These are phyloP conservation scores for Rhynchomys soricoides DNA, from an alignment of 2,113 vertebrate genomes.

Conservation along the genomic window DNA sequence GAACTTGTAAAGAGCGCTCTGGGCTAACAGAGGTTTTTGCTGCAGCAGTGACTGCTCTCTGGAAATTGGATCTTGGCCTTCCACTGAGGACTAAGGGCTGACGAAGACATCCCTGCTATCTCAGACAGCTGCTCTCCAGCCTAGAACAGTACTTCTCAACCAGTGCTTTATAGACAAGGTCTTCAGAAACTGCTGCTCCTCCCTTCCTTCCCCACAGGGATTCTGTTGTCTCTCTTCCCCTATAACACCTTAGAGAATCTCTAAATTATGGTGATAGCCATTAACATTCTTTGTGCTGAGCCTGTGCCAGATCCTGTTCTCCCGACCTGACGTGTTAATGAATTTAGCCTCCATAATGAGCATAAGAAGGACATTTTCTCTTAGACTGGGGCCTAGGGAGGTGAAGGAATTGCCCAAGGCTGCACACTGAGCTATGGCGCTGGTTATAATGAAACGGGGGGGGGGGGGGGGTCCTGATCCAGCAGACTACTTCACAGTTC, in stretches of 20 bases:
- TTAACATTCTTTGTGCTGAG: conserved; percentile 26
- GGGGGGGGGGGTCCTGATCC: too few relatives aligned
- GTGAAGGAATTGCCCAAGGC: conserved; percentile 38
- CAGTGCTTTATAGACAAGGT: neutral
- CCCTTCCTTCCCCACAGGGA: neutral
- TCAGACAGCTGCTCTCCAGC: neutral
- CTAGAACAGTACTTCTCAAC: neutral
- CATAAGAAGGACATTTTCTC: neutral
- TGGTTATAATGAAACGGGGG: neutral
- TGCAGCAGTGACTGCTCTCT: neutral
- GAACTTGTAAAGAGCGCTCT: conserved; percentile 28
- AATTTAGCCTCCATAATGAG: neutral
- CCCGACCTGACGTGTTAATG: conserved; percentile 9
- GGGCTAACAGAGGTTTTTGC: neutral
- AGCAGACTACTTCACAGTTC: neutral
- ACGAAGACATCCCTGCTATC: neutral
- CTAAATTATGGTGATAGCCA: conserved; percentile 2
- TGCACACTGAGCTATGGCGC: neutral
- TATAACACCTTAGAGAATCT: neutral
- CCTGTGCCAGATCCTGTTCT: neutral
- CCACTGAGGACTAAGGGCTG: conserved; percentile 1
- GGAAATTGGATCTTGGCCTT: neutral
- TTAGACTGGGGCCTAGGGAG: conserved; percentile 26
- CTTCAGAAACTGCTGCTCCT: neutral
- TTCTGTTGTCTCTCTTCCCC: conserved; percentile 11